A percentile compares a stretch with the other conserved stretches of the same genome.
These are phyloP conservation scores for Sebastes diploproa DNA, from an alignment of 2,797 vertebrate species.

Conservation along the genomic window DNA sequence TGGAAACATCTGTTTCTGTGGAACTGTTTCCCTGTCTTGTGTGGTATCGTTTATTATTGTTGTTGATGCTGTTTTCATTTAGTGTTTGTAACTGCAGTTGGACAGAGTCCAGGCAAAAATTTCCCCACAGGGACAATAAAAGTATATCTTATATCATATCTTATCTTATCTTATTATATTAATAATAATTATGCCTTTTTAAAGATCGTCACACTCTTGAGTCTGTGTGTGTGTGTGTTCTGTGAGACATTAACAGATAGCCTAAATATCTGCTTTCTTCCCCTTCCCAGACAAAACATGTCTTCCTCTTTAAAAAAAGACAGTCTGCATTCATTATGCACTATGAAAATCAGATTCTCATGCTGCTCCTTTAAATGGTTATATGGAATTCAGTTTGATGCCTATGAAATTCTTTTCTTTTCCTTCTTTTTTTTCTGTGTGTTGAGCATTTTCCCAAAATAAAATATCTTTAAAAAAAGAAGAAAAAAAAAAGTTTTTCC, in stretches of 20 bases:
- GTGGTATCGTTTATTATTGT: no score
- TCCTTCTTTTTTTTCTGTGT: slow-evolving; percentile 78
- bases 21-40: no score
- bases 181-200: not conserved
- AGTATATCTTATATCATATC: no score
- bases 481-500: slow-evolving; percentile 77
- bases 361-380: slow-evolving; percentile 87
- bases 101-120: no score
- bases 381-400: slow-evolving; percentile 88
- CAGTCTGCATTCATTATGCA: slow-evolving; percentile 81
- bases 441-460: slow-evolving; percentile 90
- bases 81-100: no score
- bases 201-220: not conserved
- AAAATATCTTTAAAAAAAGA: slow-evolving; percentile 47
- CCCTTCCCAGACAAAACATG: slow-evolving; percentile 74
- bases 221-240: slow-evolving; percentile 22
- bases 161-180: not conserved
- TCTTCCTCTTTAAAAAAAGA: slow-evolving; percentile 72
- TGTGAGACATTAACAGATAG: slow-evolving; percentile 65
- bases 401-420: slow-evolving; percentile 87
- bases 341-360: slow-evolving; percentile 85
- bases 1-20: no score
- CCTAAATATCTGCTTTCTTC: slow-evolving; percentile 69
- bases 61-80: no score
- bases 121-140: no score